A percentile compares a stretch with the other conserved stretches of the same genome.
Evolutionary conservation across 64 coral and sea anemone genomes (phyloP).

Genomic region (Stylophora pistillata): DNA sequence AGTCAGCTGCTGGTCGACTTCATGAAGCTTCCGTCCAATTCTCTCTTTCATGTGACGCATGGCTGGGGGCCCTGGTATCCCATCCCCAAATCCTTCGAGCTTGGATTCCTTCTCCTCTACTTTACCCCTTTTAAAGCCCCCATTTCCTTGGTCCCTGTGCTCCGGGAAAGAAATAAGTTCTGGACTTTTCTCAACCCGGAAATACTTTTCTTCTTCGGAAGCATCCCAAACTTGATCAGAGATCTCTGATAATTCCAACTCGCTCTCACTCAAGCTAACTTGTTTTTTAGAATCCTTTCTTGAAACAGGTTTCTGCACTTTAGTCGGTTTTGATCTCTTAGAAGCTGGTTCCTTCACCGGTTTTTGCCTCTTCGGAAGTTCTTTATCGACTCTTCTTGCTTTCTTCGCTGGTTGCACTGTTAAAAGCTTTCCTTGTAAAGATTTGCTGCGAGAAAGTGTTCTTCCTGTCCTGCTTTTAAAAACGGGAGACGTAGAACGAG

Average conservation of each 20-base stretch:
- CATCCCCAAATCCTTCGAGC: not conserved
- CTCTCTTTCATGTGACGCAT: constrained; percentile 16
- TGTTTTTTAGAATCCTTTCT: not conserved
- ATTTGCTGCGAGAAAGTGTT: not conserved
- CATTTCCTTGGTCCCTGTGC: not conserved
- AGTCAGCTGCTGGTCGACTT: constrained; percentile 16
- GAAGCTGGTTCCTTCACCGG: not conserved
- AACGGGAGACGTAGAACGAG: not conserved
- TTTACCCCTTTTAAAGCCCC: not conserved
- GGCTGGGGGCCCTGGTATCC: not conserved
- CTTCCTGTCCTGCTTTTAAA: constrained; percentile 1
- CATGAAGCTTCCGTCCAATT: constrained; percentile 10
- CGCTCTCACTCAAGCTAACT: constrained; percentile 55
- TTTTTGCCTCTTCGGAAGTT: not conserved
- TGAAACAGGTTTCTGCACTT: not conserved
- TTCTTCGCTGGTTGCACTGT: constrained; percentile 9
- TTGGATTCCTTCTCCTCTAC: not conserved
- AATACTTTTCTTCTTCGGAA: constrained; percentile 63
- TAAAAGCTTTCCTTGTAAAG: not conserved
- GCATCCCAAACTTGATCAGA: constrained; percentile 19
- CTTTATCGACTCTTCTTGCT: not conserved
- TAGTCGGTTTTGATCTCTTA: not conserved
- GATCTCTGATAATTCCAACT: constrained; percentile 59
- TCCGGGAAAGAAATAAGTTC: not conserved
- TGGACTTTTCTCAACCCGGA: constrained; percentile 35